Evolutionary conservation across 2,888 invertebrate genomes (phyloP).

Genomic region (Tetragnatha montana): DNA sequence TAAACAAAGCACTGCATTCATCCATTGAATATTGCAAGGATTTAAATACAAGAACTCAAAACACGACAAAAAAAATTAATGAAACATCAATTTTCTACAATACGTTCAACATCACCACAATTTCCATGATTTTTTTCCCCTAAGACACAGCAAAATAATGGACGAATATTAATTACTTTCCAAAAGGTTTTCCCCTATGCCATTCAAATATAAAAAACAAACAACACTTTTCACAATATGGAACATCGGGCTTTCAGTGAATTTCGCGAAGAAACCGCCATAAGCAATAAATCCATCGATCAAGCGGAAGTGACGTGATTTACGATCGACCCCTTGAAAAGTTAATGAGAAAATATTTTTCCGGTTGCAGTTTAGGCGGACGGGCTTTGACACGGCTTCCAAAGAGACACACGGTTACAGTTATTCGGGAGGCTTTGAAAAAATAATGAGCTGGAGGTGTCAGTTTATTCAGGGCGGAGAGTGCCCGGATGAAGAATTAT

Average conservation of each 20-base stretch:
- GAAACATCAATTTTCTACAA: not conserved
- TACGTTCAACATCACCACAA: not conserved
- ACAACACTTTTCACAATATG: not conserved
- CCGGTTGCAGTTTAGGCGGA: constrained; percentile 7
- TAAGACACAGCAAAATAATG: not conserved
- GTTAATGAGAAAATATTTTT: constrained; percentile 60
- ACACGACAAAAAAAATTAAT: not conserved
- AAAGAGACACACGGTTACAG: not conserved
- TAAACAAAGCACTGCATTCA: too few relatives aligned
- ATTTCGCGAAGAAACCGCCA: not conserved
- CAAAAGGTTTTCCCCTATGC: not conserved
- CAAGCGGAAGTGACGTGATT: constrained; percentile 44
- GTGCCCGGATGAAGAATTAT: constrained; percentile 6
- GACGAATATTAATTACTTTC: not conserved
- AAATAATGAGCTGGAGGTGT: not conserved
- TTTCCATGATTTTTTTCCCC: not conserved
- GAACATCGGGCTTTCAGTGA: not conserved
- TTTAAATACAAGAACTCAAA: too few relatives aligned
- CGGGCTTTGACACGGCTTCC: constrained; percentile 28
- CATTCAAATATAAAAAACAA: not conserved
- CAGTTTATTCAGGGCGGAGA: not conserved
- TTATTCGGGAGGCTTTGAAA: constrained; percentile 18
- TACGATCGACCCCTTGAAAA: constrained; percentile 31
- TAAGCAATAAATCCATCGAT: constrained; percentile 45
- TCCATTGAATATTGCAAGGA: too few relatives aligned